Evolutionary conservation across 2,888 invertebrate genomes (phyloP).

Genomic region (Kryphioiulus occultus): DNA sequence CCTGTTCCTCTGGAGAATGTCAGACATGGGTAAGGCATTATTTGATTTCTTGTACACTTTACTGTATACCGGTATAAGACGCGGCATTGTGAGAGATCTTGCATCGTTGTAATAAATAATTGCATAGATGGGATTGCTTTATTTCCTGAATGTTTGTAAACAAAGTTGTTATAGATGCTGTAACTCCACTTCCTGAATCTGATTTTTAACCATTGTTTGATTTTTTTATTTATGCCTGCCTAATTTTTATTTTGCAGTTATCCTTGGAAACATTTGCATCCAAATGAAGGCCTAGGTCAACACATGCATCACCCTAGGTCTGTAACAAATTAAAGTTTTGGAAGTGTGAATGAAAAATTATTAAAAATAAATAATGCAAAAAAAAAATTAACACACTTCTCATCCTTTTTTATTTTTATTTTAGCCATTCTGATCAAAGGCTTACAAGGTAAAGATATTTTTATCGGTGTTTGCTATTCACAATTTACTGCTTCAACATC

Average conservation of each 20-base stretch:
- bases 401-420: constrained; percentile 47
- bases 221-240: too few species aligned
- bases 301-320: constrained; percentile 9
- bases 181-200: too few species aligned
- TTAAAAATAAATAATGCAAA: neutral
- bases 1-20: constrained; percentile 60
- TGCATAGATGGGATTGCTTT: too few species aligned
- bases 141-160: too few species aligned
- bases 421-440: constrained; percentile 52
- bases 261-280: constrained; percentile 51
- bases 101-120: too few species aligned
- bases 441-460: constrained; percentile 41
- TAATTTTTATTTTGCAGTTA: constrained; percentile 47
- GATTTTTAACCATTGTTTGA: too few species aligned
- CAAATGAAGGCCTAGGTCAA: constrained; percentile 48
- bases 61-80: too few species aligned
- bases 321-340: neutral
- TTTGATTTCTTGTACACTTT: neutral
- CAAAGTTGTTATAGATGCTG: too few species aligned
- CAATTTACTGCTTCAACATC: neutral
- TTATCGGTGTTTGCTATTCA: neutral
- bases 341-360: neutral
- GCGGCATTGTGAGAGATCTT: too few species aligned
- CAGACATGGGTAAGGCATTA: constrained; percentile 58
- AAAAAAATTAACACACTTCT: neutral